Evolutionary conservation across 2,113 vertebrate species (phyloP), one percentile per base, ranked within the genome.

Genomic region (Urocitellus parryii): DNA sequence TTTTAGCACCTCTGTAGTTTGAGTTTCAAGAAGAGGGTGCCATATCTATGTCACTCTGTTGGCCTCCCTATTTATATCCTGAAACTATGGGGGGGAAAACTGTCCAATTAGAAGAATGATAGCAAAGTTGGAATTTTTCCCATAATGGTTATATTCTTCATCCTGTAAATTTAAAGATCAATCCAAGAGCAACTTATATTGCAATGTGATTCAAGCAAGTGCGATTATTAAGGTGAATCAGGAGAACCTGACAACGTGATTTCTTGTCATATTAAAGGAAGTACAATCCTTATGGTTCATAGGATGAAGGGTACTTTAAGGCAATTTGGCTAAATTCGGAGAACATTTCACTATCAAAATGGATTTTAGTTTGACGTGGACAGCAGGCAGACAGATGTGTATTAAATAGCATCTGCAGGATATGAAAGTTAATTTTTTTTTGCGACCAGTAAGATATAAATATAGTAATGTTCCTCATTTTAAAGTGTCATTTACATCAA

Each of bases 141-240:
- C 56, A 3, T 95, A 96, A 95, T 78, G 94, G 82, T 98, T 98
- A 96, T 88, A 97, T 95, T 98, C 96, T 72, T 73, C 79, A 97
- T 58, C 78, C 96, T 93, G 96, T 89, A 98, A 96, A 97, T 94
- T 97, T 97, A 97, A 96, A 97, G 96, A 98, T 97, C 96, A 96
- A 45, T 92, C 67, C 96, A 85, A 95, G 84, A 92, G 82, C 81
- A 98, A 97, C 88, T 83, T 96, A 67, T 91, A 83, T 97, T 97
- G 93, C 91, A 95, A 22, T 95, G 79, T 77, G 97, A 90, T 87
- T 95, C 29, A 73, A 90, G 97, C 86, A 93, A 97, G 92, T 92
- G 85, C 42, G 78, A 98, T 98, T 98, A 96, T 97, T 96, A 96
- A 97, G 97, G 90, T 91, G 95, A 97, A 97, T 98, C 81, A 82